Base-by-base conservation (phyloP, 2,888 invertebrate genomes). In the Lepeophtheirus nordmannii region DNA sequence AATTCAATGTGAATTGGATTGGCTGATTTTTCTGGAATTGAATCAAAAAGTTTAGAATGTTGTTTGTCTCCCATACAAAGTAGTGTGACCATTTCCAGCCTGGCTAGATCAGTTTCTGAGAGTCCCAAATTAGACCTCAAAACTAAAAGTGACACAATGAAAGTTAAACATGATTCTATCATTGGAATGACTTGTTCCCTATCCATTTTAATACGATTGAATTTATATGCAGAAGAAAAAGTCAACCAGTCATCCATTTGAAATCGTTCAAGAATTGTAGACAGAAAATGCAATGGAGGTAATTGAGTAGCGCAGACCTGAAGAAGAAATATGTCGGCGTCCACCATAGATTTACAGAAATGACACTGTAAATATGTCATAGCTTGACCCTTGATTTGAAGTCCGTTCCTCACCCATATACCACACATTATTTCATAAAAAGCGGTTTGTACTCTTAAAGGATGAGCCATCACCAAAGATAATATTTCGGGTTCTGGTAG, bases 331-430 rank as follows among this genome's bases (percentile, higher is more conserved):
- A 97, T 80, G 79, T 97, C 97, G 74, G 94, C 89, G 76, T 97
- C 96, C 12, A 93, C 90, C 90, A 96, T 93, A 12, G 93, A 93
- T 78, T 94, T 94, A 79, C 94, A 96, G 79, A 97, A 96, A 78
- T 96, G 94, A 71, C 92, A 92, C 77, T 97, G 96, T 73, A 94
- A 90, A 77, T 97, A 97, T 20, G 94, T 93, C 93, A 94, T 94
- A 41, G 93, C 93, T 78, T 97, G 96, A n/a, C 94, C 94, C 76
- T 90, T 91, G 74, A 97, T 94, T 80, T 94, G 94, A 11, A 93
- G 80, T 0, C 96, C 97, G 78, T 96, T 97, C 69, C 96, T 83
- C 65, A 93, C 91, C 96, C 96, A 97, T 73, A 94, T 82, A 10
- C 90, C 90, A 68, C 87, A 86, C 68, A 92, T 80, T 72, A 97